Percentiles rank a stretch among this genome's conserved stretches.
Evolutionary conservation across 2,888 invertebrate species (phyloP).

Genomic region (Caenorhabditis japonica): DNA sequence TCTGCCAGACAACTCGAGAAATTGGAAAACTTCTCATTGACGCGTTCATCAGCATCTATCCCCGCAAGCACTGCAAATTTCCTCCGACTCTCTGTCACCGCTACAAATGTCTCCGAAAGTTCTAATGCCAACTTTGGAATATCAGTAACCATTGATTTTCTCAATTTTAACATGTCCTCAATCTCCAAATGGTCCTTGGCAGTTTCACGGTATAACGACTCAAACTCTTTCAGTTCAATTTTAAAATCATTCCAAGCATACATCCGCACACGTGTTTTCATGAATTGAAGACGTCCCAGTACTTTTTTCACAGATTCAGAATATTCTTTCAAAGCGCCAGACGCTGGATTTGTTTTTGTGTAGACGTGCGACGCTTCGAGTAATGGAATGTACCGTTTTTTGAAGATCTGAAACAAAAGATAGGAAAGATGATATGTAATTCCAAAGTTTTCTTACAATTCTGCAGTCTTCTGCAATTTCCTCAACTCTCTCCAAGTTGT

Average conservation of each 20-base stretch:
- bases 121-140: constrained; percentile 32
- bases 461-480: constrained; percentile 53
- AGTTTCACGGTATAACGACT: constrained; percentile 58
- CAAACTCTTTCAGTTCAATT: constrained; percentile 65
- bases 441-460: constrained; percentile 23
- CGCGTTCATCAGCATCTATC: constrained; percentile 23
- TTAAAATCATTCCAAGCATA: constrained; percentile 63
- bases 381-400: constrained; percentile 54
- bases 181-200: constrained; percentile 65
- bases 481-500: constrained; percentile 44
- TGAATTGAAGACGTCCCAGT: constrained; percentile 21
- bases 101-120: constrained; percentile 24
- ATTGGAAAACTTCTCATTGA: constrained; percentile 34
- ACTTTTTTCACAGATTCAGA: constrained; percentile 42
- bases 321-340: constrained; percentile 29
- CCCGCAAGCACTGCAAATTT: constrained; percentile 36
- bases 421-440: background rate
- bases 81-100: constrained; percentile 21
- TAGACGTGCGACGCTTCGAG: constrained; percentile 55
- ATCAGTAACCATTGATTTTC: constrained; percentile 66
- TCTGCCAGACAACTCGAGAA: constrained; percentile 29
- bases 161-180: constrained; percentile 66
- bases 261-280: constrained; percentile 54
- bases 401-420: constrained; percentile 54
- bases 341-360: constrained; percentile 34